Base-by-base conservation (phyloP, 2,888 invertebrate genomes). In the Pterostichus madidus region DNA sequence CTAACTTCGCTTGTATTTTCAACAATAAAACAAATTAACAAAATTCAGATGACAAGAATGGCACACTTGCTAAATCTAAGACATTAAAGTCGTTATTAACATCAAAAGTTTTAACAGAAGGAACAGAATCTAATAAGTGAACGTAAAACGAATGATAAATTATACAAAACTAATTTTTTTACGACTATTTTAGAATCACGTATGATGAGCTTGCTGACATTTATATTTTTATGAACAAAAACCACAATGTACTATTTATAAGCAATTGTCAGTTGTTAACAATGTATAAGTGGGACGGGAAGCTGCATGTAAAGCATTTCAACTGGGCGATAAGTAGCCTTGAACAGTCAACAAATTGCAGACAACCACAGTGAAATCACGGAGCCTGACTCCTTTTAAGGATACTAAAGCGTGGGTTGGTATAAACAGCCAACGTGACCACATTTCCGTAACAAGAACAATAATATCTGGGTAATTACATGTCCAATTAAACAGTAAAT, bases 321-420 rank as follows among this genome's bases (percentile, higher is more conserved):
- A 71, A 68, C 8, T 80, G 53, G 80, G 71, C 71, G 52, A 35
- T 80, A 52, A 39, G 52, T 73, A 80, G 13, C 80, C 80, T 80
- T 80, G 80, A n/a, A 80, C 80, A 80, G 56, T 35, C 17, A 71
- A 73, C 52, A 73, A 80, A 56, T 68, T 64, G 56, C 68, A 68
- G n/a, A 49, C n/a, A 80, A 53, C 24, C 44, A 59, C 39, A 73
- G 39, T 17, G 56, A 52, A 71, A 80, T 80, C 80, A 80, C 73
- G 11, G 35, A 56, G 53, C n/a, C 31, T 56, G 80, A 39, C 53
- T 71, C 80, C 73, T 56, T 80, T 80, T 73, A 80, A 71, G 80
- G 80, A 61, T 64, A 17, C 24, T 64, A 8, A 44, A 53, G 80
- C 68, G 80, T 80, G 71, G 80, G 80, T 15, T n/a, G 64, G 46